Base-by-base conservation (phyloP, 2,113 vertebrate species). In the Monopterus albus region DNA sequence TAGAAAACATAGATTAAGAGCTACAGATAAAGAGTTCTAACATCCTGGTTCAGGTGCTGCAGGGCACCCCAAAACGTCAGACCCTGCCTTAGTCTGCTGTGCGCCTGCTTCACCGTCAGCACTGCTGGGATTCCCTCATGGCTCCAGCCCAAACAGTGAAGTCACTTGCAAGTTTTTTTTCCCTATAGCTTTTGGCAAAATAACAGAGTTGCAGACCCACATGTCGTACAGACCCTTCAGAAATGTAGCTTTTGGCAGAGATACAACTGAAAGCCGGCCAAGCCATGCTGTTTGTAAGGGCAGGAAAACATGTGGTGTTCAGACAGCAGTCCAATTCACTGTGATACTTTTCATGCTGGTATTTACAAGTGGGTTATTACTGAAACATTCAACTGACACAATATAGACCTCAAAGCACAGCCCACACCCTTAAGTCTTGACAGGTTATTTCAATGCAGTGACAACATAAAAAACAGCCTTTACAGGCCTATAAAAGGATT, bases 251-350 rank as follows among this genome's bases (percentile, higher is more conserved):
- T 91, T 90, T 92, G 90, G 90, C 91, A 91, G 66, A 74, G 53
- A 63, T 83, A 68, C 90, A 91, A 86, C 63, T 94, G 92, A 93
- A 83, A 69, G 45, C 7, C 3, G 55, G 91, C 91, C 91, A 93
- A 93, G 65, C 86, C 79, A 75, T 66, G 33, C 33, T 55, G 68
- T 43, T 63, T 75, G 53, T 45, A 65, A 68, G 68, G 43, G 70
- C 68, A 77, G 68, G 38, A 46, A 56, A 78, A 42, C 56, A 45
- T 85, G 66, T 58, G 65, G 74, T 43, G 56, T 39, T n/a, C 53
- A 65, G 25, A 74, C 46, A 52, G 43, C 31, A 23, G 52, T 36
- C 5, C 5, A 38, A 62, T 33, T 68, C 57, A 52, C 21, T 45
- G 53, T 21, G 23, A 47, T 36, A 25, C 38, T 72, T 43, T 47